Evolutionary conservation across 1,140 invertebrate genomes (phyloP).

Genomic region (Dreissena polymorpha): DNA sequence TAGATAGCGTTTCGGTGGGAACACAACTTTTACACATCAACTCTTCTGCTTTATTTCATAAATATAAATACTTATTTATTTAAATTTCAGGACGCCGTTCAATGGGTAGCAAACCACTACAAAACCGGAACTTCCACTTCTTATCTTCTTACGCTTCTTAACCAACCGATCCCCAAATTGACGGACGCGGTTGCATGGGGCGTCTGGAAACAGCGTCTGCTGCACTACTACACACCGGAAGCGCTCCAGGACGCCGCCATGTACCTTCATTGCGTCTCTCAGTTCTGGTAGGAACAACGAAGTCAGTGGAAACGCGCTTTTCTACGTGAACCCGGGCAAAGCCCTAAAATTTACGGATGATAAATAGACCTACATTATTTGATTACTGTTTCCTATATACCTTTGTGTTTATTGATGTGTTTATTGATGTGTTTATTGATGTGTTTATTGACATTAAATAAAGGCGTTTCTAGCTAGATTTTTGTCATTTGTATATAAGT

Average conservation of each 20-base stretch:
- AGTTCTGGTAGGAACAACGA: constrained; percentile 41
- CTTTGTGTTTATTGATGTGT: too few species aligned
- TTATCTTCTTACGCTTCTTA: constrained; percentile 71
- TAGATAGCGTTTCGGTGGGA: too few species aligned
- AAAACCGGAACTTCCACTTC: constrained; percentile 67
- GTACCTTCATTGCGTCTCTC: constrained; percentile 64
- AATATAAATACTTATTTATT: neutral
- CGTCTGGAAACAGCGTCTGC: constrained; percentile 67
- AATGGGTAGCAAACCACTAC: constrained; percentile 72
- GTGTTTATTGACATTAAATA: too few species aligned
- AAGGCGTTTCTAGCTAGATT: too few species aligned
- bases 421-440: too few species aligned
- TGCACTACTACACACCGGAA: constrained; percentile 68
- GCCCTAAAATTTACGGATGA: neutral
- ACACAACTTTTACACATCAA: too few species aligned
- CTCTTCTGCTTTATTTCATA: too few species aligned
- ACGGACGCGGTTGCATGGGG: constrained; percentile 64
- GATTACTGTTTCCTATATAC: neutral
- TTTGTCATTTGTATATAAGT: too few species aligned
- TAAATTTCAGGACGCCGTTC: constrained; percentile 57
- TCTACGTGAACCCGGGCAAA: too few species aligned
- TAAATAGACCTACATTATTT: neutral
- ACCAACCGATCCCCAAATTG: constrained; percentile 72
- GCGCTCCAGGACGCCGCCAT: constrained; percentile 67
- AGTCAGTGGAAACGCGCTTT: neutral